phyloP scores from a whole-genome alignment of 2,888 invertebrate species.

The Cotesia congregata region DNA sequence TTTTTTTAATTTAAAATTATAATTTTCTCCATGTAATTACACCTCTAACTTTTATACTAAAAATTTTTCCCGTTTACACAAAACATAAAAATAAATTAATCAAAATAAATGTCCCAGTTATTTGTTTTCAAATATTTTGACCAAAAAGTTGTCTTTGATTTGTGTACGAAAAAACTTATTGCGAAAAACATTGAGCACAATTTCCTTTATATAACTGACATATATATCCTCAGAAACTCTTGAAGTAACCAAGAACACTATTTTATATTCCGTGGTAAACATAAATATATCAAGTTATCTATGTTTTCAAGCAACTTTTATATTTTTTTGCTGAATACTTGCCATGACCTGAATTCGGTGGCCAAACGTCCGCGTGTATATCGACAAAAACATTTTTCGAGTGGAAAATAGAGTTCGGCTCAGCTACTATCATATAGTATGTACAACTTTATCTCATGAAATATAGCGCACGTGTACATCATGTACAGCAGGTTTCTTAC shows the following conservation, averaged over 20 bases:
- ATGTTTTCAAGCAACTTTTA: conserved; percentile 7
- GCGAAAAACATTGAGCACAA: too few species aligned
- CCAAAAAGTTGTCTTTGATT: too few species aligned
- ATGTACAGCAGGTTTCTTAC: not conserved
- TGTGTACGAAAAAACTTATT: too few species aligned
- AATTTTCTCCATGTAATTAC: too few species aligned
- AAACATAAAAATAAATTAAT: too few species aligned
- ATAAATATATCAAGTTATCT: conserved; percentile 1
- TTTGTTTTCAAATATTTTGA: too few species aligned
- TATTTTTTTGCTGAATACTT: conserved; percentile 24
- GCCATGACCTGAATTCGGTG: conserved; percentile 28
- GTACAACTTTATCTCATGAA: conserved; percentile 50
- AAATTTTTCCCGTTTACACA: too few species aligned
- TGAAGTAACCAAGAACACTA: not conserved
- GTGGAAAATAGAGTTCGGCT: conserved; percentile 33
- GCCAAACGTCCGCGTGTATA: conserved; percentile 10
- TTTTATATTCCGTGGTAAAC: conserved; percentile 4
- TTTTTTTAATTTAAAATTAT: too few species aligned
- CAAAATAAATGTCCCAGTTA: too few species aligned
- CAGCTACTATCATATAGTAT: conserved; percentile 28
- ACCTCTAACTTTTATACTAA: too few species aligned
- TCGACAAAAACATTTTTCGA: conserved; percentile 20
- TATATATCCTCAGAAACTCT: too few species aligned
- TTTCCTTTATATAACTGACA: too few species aligned
- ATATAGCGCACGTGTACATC: conserved; percentile 37